Conservation (phyloP, 92 coral and sea anemone species). For the Meandrina meandrites region DNA sequence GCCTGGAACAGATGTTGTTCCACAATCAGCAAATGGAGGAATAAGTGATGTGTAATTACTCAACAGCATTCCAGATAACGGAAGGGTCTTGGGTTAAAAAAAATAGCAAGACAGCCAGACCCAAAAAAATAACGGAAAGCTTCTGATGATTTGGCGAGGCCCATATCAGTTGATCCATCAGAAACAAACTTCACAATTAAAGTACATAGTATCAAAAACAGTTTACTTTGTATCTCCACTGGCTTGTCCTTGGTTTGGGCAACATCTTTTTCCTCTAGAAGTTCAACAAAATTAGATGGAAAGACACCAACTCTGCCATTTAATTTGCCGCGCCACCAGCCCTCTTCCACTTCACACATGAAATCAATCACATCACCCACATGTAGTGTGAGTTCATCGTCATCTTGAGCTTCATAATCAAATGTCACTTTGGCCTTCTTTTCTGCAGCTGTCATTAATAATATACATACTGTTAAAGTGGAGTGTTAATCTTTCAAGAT, state of each 20-base stretch:
- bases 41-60: too few species aligned
- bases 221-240: conserved; percentile 4
- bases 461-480: not conserved
- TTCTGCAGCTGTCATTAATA: conserved; percentile 46
- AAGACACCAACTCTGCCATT: conserved; percentile 74
- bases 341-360: conserved; percentile 76
- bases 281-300: conserved; percentile 90
- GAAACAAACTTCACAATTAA: not conserved
- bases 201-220: not conserved
- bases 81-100: too few species aligned
- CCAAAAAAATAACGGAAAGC: too few species aligned
- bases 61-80: too few species aligned
- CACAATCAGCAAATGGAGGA: too few species aligned
- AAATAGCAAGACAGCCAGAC: too few species aligned
- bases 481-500: not conserved
- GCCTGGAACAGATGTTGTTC: too few species aligned
- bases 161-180: not conserved
- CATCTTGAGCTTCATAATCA: conserved; percentile 83
- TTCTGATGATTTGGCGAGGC: too few species aligned
- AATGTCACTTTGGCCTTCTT: conserved; percentile 83
- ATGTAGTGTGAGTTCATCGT: conserved; percentile 76
- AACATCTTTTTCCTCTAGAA: conserved; percentile 54
- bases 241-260: conserved; percentile 2
- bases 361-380: conserved; percentile 69
- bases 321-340: conserved; percentile 92